Evolutionary conservation across 1,140 invertebrate species (phyloP), one percentile per base, ranked within the genome.

Genomic region (Drosophila melanica): DNA sequence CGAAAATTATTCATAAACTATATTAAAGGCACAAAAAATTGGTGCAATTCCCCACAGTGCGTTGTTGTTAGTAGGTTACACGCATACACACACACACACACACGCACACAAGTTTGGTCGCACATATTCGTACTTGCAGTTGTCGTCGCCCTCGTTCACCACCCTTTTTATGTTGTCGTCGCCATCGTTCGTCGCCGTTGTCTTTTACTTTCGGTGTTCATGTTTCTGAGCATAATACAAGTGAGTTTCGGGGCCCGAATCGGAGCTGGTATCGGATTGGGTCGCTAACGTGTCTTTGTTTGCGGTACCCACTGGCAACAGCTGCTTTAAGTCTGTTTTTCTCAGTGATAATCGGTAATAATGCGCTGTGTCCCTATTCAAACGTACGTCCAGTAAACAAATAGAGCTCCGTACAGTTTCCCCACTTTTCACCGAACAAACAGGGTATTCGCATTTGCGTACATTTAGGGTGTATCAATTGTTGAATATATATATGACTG

Each of bases 321-420:
- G 76, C 84, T 89, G 82, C 71, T 77, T 33, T 44, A 35, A 70
- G 72, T 64, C 72, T 51, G 50, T 57, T 75, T 58, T 75, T 57
- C 79, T 33, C 79, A 75, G 75, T 75, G 84, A 89, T 86, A 89
- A 86, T 89, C 82, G 68, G 64, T 89, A 82, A 89, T 89, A 89
- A 86, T 82, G 76, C 72, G 64, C 70, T 73, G 68, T 67, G 67
- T 85, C 84, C 82, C 79, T 87, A 87, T 76, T 86, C 45, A 87
- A 87, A 82, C 70, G 71, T 53, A 64, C 65, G 75, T 47, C 75
- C 53, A 87, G 82, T 70, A 87, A 87, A 87, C 87, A 82, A 81
- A 86, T 75, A 87, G 70, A 62, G 54, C 55, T 58, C 68, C 54
- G 51, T 53, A 65, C 69, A 63, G 63, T 69, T 47, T 50, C 23